phyloP scores from a whole-genome alignment of 2,797 vertebrate genomes.

The Mus caroli region DNA sequence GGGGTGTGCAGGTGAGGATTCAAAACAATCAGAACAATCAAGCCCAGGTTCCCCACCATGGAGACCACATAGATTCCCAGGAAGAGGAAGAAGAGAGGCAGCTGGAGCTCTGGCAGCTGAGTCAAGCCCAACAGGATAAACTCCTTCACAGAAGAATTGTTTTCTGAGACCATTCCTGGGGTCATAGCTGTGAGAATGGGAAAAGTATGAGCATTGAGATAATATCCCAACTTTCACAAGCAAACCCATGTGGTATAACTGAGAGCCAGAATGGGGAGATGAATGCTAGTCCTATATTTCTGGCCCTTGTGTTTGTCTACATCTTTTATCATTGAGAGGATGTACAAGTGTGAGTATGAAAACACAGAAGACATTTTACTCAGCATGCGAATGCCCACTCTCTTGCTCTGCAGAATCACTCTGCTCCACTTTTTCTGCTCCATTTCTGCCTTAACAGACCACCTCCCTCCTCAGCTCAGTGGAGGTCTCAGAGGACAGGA shows the following conservation, averaged over 20 bases:
- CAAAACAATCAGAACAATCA: conserved; percentile 64
- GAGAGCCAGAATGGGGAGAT: neutral
- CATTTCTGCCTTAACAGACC: neutral
- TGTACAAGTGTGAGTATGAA: neutral
- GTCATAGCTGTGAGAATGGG: neutral
- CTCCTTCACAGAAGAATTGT: conserved; percentile 34
- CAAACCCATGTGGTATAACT: neutral
- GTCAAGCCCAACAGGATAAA: conserved; percentile 73
- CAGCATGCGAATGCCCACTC: neutral
- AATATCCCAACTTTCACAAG: neutral
- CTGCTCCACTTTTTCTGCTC: neutral
- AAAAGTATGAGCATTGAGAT: neutral
- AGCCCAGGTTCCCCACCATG: conserved; percentile 70
- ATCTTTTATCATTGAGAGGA: neutral
- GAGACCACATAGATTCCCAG: conserved; percentile 63
- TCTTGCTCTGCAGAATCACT: neutral
- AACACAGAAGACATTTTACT: neutral
- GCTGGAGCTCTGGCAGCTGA: conserved; percentile 50
- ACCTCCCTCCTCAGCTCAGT: neutral
- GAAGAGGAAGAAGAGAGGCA: conserved; percentile 74
- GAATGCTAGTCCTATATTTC: neutral
- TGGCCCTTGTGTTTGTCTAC: neutral
- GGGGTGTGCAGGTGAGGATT: conserved; percentile 74
- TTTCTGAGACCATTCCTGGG: conserved; percentile 34
- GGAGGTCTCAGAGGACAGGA: neutral